phyloP scores from a whole-genome alignment of 2,797 vertebrate genomes.

The Sus cebifrons region DNA sequence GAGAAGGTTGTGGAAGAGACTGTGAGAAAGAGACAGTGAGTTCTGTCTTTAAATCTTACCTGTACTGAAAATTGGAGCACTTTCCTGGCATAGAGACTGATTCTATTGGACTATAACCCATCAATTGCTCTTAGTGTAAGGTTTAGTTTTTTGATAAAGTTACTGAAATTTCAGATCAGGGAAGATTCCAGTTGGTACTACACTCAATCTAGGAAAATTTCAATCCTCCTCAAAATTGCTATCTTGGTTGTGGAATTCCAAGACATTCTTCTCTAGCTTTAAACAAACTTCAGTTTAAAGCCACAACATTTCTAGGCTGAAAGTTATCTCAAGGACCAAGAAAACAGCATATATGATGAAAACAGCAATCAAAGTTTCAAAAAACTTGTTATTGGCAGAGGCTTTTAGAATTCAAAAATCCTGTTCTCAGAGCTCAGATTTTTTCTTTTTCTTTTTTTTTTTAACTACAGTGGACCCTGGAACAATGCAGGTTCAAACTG shows the following conservation, averaged over 20 bases:
- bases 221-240: neutral
- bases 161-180: neutral
- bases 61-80: neutral
- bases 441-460: neutral
- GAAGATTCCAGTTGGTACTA: neutral
- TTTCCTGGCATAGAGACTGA: neutral
- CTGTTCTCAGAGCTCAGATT: neutral
- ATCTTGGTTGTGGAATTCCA: neutral
- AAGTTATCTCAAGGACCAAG: neutral
- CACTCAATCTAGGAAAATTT: neutral
- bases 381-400: neutral
- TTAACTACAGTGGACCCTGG: neutral
- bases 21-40: neutral
- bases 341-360: neutral
- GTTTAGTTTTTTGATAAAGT: conserved; percentile 4
- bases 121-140: neutral
- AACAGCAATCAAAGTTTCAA: neutral
- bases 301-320: neutral
- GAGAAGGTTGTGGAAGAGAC: neutral
- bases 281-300: neutral
- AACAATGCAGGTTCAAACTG: neutral
- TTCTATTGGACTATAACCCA: neutral
- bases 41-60: neutral
- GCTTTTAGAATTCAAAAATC: neutral
- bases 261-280: neutral